phyloP scores from a whole-genome alignment of 2,113 vertebrate species.

The Stegostoma tigrinum region DNA sequence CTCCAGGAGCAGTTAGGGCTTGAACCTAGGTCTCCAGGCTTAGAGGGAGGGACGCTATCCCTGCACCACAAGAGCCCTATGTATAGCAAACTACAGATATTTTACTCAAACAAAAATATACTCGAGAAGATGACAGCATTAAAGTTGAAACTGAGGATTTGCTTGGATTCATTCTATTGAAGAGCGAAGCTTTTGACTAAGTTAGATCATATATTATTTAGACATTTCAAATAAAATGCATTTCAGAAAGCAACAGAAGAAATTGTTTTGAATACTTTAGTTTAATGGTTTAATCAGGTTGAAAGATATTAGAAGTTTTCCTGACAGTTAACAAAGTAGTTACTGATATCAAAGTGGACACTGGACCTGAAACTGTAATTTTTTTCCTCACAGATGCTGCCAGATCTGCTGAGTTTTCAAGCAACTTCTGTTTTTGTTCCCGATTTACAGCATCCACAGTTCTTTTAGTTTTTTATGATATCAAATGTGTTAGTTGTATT shows the following conservation, averaged over 20 bases:
- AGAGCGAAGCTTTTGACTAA: background rate
- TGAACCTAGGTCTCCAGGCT: too few relatives aligned
- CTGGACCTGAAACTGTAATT: too few relatives aligned
- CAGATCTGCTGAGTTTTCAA: too few relatives aligned
- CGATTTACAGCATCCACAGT: too few relatives aligned
- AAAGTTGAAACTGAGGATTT: background rate
- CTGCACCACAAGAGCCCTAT: too few relatives aligned
- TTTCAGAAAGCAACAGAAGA: background rate
- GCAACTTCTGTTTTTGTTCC: too few relatives aligned
- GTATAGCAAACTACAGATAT: background rate
- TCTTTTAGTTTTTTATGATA: background rate
- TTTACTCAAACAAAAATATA: background rate
- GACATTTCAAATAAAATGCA: background rate
- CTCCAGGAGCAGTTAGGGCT: too few relatives aligned
- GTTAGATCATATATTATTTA: background rate
- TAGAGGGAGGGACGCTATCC: too few relatives aligned
- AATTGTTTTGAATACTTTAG: background rate
- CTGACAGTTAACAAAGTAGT: background rate
- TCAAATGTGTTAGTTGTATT: background rate
- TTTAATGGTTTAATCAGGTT: background rate
- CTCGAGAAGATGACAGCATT: background rate
- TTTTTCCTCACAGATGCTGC: too few relatives aligned
- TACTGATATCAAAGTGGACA: background rate
- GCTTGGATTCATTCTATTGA: background rate
- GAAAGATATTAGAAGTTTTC: background rate